Conservation (phyloP, 2,113 vertebrate genomes). For the Arvicanthis niloticus region DNA sequence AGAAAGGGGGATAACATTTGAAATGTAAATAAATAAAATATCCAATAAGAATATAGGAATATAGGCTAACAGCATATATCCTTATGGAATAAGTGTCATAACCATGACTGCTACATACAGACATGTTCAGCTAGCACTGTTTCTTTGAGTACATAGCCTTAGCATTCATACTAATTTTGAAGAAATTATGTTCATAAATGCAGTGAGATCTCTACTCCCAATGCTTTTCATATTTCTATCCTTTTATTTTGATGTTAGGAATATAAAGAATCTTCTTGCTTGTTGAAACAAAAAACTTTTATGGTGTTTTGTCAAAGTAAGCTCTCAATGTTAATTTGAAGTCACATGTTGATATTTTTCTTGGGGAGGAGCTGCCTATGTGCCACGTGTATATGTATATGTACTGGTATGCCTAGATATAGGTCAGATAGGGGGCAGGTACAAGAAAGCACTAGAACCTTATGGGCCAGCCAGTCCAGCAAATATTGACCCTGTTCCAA, state of each 20-base stretch:
- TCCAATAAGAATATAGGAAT: background rate
- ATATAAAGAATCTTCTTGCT: background rate
- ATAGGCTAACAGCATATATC: background rate
- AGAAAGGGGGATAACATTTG: too few relatives aligned
- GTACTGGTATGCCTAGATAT: background rate
- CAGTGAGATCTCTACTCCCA: background rate
- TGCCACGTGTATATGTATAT: too few relatives aligned
- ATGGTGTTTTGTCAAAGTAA: background rate
- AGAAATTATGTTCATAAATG: background rate
- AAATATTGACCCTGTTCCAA: background rate
- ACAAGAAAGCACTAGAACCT: too few relatives aligned
- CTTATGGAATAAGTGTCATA: background rate
- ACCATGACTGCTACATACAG: background rate
- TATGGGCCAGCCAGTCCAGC: too few relatives aligned
- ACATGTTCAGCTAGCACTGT: background rate
- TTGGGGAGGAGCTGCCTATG: background rate
- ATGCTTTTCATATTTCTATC: background rate
- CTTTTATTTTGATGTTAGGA: background rate
- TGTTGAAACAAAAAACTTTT: background rate
- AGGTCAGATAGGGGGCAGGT: background rate
- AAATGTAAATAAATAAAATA: too few relatives aligned
- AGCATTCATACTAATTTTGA: background rate
- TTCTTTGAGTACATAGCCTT: background rate
- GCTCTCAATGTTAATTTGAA: background rate
- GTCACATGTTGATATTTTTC: background rate